phyloP scores from a whole-genome alignment of 2,113 vertebrate genomes.

The Maccullochella peelii region DNA sequence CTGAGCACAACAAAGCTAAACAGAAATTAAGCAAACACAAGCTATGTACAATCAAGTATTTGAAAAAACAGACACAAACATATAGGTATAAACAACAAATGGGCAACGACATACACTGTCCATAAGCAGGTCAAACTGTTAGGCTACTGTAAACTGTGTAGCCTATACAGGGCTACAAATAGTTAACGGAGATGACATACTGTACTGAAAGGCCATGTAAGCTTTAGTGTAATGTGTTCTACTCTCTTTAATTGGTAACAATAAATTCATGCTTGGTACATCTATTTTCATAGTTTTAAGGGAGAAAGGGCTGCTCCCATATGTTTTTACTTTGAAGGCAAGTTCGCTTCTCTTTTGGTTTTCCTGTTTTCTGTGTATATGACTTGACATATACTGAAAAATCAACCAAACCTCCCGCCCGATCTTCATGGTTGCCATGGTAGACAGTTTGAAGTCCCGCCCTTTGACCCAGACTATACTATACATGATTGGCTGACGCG shows the following conservation, averaged over 20 bases:
- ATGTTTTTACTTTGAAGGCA: conserved; percentile 53
- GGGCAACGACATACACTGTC: not conserved
- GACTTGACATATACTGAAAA: conserved; percentile 21
- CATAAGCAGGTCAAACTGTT: not conserved
- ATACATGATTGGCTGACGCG: conserved; percentile 50
- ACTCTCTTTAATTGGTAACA: too few species aligned
- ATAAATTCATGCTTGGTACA: not conserved
- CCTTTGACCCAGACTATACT: conserved; percentile 45
- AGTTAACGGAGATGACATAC: too few species aligned
- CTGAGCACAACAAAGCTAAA: not conserved
- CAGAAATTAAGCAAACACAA: not conserved
- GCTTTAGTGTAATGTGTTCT: not conserved
- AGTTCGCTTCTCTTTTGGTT: accelerated
- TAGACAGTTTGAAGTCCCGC: conserved; percentile 59
- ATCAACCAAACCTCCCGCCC: conserved; percentile 65
- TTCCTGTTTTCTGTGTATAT: not conserved
- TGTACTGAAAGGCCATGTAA: not conserved
- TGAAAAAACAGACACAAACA: not conserved
- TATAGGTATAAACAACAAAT: not conserved
- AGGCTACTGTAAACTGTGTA: too few species aligned
- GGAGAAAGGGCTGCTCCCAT: not conserved
- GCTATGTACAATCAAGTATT: not conserved
- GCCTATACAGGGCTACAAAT: too few species aligned
- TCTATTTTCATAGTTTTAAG: not conserved
- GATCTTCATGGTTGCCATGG: conserved; percentile 77